A percentile compares a stretch with the other conserved stretches of the same genome.
phyloP scores from a whole-genome alignment of 2,888 invertebrate species.

The Sphaerophoria rueppellii region DNA sequence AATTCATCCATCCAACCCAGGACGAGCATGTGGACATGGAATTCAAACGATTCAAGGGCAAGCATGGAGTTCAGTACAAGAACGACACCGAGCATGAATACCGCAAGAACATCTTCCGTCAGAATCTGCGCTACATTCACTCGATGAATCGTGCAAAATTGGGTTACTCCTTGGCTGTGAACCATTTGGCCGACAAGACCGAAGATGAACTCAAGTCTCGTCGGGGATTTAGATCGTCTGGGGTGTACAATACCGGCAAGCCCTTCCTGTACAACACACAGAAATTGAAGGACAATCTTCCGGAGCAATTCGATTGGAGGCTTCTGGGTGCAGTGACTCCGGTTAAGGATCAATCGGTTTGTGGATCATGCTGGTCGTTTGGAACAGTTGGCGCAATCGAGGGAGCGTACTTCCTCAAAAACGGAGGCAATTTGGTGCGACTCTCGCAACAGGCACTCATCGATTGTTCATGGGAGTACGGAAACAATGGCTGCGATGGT shows the following conservation, averaged over 20 bases:
- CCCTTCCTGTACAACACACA: slow-evolving; percentile 89
- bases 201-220: slow-evolving; percentile 89
- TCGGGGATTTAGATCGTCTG: slow-evolving; percentile 86
- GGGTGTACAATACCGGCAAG: slow-evolving; percentile 88
- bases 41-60: slow-evolving; percentile 88
- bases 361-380: slow-evolving; percentile 99
- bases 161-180: slow-evolving; percentile 89
- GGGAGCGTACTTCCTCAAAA: slow-evolving; percentile 93
- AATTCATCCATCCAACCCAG: slow-evolving; percentile 90
- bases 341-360: slow-evolving; percentile 98
- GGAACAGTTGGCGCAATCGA: slow-evolving; percentile 96
- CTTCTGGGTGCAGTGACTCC: slow-evolving; percentile 96
- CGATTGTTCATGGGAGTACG: slow-evolving; percentile 98
- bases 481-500: slow-evolving; percentile 98
- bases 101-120: slow-evolving; percentile 91
- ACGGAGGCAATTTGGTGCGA: slow-evolving; percentile 89
- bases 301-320: slow-evolving; percentile 94
- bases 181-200: slow-evolving; percentile 93
- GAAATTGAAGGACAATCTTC: slow-evolving; percentile 84
- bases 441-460: slow-evolving; percentile 96
- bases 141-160: slow-evolving; percentile 90
- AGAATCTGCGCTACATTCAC: slow-evolving; percentile 92
- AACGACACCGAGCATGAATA: slow-evolving; percentile 86
- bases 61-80: slow-evolving; percentile 88
- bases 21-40: slow-evolving; percentile 89